A percentile compares a stretch with the other conserved stretches of the same genome.
These are phyloP conservation scores for Agonopterix heracliana DNA, from an alignment of 2,888 invertebrate genomes.

Conservation along the genomic window DNA sequence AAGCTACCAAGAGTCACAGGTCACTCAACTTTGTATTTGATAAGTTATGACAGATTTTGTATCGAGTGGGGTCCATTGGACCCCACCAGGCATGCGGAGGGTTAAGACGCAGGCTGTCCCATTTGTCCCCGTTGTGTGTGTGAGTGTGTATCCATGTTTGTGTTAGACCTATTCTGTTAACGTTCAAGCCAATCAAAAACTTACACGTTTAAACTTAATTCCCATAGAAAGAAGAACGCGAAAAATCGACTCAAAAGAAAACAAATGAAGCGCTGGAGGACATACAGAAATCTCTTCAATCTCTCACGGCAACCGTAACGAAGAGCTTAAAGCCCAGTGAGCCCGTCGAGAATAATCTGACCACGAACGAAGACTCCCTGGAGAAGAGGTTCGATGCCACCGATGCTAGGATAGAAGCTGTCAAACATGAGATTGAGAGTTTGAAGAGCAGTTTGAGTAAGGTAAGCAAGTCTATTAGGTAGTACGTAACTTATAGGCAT, in stretches of 20 bases:
- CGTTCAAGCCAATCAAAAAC: no score
- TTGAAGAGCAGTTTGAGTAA: conserved; percentile 50
- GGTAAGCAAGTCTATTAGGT: conserved; percentile 27
- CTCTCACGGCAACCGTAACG: conserved; percentile 32
- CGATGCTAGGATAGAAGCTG: conserved; percentile 53
- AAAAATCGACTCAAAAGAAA: conserved; percentile 78
- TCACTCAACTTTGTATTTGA: no score
- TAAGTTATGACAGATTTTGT: no score
- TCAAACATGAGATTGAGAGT: conserved; percentile 48
- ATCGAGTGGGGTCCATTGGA: no score
- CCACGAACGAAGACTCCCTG: conserved; percentile 36
- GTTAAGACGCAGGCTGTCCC: no score
- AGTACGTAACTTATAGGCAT: no score
- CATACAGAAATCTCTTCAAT: conserved; percentile 50
- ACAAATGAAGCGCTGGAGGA: conserved; percentile 74
- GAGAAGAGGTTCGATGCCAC: conserved; percentile 48
- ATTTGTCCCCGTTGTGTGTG: no score
- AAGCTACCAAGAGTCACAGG: no score
- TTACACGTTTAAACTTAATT: no score
- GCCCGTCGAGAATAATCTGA: conserved; percentile 45
- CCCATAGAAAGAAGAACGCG: conserved; percentile 79
- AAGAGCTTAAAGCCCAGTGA: conserved; percentile 25
- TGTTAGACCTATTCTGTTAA: no score
- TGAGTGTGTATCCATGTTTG: no score
- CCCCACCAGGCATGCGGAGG: no score